Evolutionary conservation across 2,888 invertebrate species (phyloP), one percentile per base, ranked within the genome.

Genomic region (Podabrus alpinus): DNA sequence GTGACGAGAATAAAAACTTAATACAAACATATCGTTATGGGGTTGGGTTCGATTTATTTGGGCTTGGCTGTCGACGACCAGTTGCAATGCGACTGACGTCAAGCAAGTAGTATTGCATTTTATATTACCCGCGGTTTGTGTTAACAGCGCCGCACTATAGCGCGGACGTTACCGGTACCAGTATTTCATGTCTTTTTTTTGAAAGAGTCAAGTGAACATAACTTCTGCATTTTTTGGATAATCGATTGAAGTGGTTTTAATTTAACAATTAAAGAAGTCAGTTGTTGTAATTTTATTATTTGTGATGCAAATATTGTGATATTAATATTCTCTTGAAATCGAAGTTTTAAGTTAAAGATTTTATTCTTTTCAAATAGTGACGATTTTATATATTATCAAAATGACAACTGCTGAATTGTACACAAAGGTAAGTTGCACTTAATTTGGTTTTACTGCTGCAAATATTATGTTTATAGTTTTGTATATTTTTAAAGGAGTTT

Each of bases 391-490:
- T 60, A 70, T 15, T 17, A 19, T 17, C 66, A 72, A 66, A 66
- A 86, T 86, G 86, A 84, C 85, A 78, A 85, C 85, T 67, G 73
- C 82, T 77, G 85, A 86, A 77, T 79, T 85, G 59, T 86, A 85
- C 79, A 85, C 85, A 21, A 85, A 86, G 85, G 86, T 85, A 82
- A 81, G 19, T 59, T 25, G 29, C 29, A 61, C 3, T 21, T 24
- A 19, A 13, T 11, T 10, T 16, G 2, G 0, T n/a, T 10, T n/a
- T n/a, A n/a, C n/a, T n/a, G n/a, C n/a, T n/a, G n/a, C n/a, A n/a
- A n/a, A n/a, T n/a, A 45, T n/a, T 2, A n/a, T 45, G 45, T n/a
- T 45, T n/a, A n/a, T 7, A 45, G 13, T 13, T 5, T 45, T n/a
- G n/a, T n/a, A n/a, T n/a, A 45, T n/a, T 45, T 45, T 45, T n/a